Evolutionary conservation across 1,140 invertebrate species (phyloP).

Genomic region (Drosophila kohkoa): DNA sequence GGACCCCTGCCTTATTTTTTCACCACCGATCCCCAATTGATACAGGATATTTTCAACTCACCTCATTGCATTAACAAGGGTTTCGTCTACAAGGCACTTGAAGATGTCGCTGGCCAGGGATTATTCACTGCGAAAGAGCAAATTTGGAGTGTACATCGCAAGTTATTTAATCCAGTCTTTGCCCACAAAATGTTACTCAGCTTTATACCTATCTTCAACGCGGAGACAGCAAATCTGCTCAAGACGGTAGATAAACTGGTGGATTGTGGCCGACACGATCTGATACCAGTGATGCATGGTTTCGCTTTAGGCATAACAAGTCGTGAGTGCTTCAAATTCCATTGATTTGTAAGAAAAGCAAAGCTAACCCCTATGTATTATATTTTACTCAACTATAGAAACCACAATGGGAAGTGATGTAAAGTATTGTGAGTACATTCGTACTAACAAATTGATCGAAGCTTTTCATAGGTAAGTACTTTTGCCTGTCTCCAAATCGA

Average conservation of each 20-base stretch:
- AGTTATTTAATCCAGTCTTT: constrained; percentile 75
- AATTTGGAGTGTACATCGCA: constrained; percentile 69
- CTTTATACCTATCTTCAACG: constrained; percentile 74
- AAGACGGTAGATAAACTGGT: constrained; percentile 41
- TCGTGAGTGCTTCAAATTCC: constrained; percentile 50
- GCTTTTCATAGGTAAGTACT: constrained; percentile 70
- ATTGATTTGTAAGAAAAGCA: background rate
- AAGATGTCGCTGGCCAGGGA: constrained; percentile 71
- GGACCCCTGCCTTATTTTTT: constrained; percentile 74
- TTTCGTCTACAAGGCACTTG: constrained; percentile 71
- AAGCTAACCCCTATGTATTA: no score
- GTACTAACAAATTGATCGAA: constrained; percentile 51
- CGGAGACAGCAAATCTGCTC: constrained; percentile 52
- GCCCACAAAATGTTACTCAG: constrained; percentile 72
- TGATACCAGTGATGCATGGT: constrained; percentile 61
- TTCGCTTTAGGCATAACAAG: constrained; percentile 69
- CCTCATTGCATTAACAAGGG: constrained; percentile 77
- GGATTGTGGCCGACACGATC: constrained; percentile 46
- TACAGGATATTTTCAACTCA: constrained; percentile 77
- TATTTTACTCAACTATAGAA: constrained; percentile 43
- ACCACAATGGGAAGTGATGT: constrained; percentile 77
- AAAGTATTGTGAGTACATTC: constrained; percentile 42
- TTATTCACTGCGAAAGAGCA: constrained; percentile 74
- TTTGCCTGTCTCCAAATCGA: background rate
- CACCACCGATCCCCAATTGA: constrained; percentile 65